Evolutionary conservation across 2,797 vertebrate genomes (phyloP).

Genomic region (Betta splendens): DNA sequence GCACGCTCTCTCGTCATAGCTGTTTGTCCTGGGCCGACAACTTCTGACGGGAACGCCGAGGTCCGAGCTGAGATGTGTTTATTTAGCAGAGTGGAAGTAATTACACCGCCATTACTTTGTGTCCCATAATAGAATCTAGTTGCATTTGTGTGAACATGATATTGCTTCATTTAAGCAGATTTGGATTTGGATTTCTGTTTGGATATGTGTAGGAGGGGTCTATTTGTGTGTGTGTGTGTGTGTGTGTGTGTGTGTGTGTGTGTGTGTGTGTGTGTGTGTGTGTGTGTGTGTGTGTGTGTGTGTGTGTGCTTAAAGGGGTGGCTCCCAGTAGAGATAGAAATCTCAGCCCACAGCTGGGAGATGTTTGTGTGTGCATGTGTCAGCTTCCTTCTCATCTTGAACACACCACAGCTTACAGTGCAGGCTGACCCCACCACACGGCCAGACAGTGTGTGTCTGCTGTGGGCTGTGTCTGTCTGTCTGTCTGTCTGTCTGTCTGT

Average conservation of each 20-base stretch:
- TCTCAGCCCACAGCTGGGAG: conserved; percentile 66
- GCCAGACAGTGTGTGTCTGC: conserved; percentile 49
- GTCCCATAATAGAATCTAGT: conserved; percentile 12
- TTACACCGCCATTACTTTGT: conserved; percentile 1
- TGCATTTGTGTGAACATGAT: neutral
- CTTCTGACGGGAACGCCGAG: conserved; percentile 39
- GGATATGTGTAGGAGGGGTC: neutral
- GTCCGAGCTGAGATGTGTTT: conserved; percentile 37
- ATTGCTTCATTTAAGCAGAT: neutral
- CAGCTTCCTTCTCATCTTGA: conserved; percentile 48
- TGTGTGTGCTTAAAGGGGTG: conserved; percentile 73
- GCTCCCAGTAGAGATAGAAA: conserved; percentile 67
- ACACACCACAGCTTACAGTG: conserved; percentile 43
- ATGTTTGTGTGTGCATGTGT: conserved; percentile 41
- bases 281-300: conserved; percentile 36
- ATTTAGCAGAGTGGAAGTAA: conserved; percentile 44
- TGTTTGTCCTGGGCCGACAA: conserved; percentile 65
- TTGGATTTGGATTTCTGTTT: too few species aligned
- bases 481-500: too few species aligned
- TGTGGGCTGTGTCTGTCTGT: neutral
- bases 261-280: too few species aligned
- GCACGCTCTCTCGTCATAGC: conserved; percentile 49
- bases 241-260: conserved; percentile 65
- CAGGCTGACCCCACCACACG: conserved; percentile 30
- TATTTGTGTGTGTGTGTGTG: conserved; percentile 39